A percentile compares a stretch with the other conserved stretches of the same genome.
Evolutionary conservation across 2,888 invertebrate species (phyloP).

Genomic region (Acrobasis repandana): DNA sequence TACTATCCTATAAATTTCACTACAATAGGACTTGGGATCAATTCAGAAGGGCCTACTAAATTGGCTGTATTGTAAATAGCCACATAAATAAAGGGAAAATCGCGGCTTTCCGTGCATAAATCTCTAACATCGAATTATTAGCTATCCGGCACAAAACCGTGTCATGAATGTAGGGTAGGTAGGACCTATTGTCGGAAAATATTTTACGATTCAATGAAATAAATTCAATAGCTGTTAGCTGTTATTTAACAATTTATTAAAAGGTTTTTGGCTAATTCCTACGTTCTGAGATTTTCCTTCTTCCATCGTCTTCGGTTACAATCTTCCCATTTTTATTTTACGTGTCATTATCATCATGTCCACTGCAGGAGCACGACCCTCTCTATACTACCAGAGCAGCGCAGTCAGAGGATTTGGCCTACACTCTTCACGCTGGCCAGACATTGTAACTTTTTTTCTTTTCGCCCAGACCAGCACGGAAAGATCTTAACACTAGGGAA

Average conservation of each 20-base stretch:
- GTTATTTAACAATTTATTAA: background rate
- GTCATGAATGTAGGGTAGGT: background rate
- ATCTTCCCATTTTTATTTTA: no score
- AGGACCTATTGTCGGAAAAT: background rate
- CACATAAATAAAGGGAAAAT: constrained; percentile 33
- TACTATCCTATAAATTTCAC: constrained; percentile 28
- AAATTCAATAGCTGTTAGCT: background rate
- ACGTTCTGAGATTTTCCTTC: no score
- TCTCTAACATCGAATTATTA: constrained; percentile 24
- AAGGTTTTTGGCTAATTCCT: no score
- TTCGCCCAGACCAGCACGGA: no score
- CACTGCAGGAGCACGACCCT: no score
- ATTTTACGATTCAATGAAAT: background rate
- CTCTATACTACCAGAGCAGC: no score
- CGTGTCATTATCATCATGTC: no score
- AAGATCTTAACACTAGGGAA: no score
- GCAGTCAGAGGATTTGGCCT: no score
- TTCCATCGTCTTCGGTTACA: no score
- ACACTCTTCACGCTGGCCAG: no score
- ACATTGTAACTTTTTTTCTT: no score
- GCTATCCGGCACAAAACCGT: background rate
- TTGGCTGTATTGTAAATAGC: constrained; percentile 37
- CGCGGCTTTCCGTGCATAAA: constrained; percentile 27
- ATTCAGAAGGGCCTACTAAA: constrained; percentile 29
- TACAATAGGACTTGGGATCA: constrained; percentile 30